Conservation (phyloP, 2,113 vertebrate genomes). For the Astur gentilis region DNA sequence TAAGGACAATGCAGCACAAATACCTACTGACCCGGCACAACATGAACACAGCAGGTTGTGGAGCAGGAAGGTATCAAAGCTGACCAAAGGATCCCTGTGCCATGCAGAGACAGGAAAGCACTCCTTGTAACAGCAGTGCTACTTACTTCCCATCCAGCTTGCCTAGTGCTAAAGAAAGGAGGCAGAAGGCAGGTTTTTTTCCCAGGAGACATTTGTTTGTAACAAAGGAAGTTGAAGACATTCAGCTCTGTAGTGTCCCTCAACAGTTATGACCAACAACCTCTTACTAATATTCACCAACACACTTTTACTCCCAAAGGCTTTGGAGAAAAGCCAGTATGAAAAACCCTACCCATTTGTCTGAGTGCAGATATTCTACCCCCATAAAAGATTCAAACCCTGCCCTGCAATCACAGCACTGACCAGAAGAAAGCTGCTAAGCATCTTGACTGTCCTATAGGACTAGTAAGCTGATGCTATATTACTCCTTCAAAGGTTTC, state of each 20-base stretch:
- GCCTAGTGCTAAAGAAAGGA: background rate
- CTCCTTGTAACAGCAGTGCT: background rate
- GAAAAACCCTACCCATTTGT: background rate
- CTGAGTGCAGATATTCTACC: background rate
- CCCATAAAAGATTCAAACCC: background rate
- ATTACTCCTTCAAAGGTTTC: background rate
- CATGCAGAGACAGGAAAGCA: background rate
- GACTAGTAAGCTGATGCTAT: background rate
- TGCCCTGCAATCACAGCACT: background rate
- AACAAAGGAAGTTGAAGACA: background rate
- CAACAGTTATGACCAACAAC: background rate
- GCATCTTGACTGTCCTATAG: background rate
- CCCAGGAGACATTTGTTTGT: background rate
- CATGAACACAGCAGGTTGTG: fast-evolving
- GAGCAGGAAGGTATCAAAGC: background rate
- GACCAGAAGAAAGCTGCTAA: background rate
- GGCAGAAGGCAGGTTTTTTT: background rate
- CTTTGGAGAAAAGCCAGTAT: background rate
- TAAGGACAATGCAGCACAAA: background rate
- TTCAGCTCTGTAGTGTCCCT: background rate
- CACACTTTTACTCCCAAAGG: background rate
- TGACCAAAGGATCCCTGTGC: background rate
- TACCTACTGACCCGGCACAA: background rate
- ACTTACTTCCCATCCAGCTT: background rate
- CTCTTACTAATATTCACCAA: background rate